Evolutionary conservation across 1,140 invertebrate genomes (phyloP).

Genomic region (Bombus pascuorum): DNA sequence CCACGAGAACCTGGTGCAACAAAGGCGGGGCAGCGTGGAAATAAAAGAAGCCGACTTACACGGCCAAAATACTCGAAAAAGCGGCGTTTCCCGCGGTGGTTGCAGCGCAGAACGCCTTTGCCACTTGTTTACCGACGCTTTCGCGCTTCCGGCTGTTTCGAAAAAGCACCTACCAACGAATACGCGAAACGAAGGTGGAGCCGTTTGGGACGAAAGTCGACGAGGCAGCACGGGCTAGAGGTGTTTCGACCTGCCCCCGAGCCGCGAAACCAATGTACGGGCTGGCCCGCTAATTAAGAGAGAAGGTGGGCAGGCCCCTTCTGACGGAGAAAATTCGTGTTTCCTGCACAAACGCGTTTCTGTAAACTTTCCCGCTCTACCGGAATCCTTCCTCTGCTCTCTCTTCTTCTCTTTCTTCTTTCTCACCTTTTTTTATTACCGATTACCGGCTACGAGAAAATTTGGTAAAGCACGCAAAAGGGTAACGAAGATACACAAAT

Average conservation of each 20-base stretch:
- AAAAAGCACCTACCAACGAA: background rate
- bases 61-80: too few relatives aligned
- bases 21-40: too few relatives aligned
- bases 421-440: background rate
- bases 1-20: background rate
- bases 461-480: background rate
- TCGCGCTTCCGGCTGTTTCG: too few relatives aligned
- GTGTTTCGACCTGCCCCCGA: slow-evolving; percentile 49
- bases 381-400: background rate
- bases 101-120: too few relatives aligned
- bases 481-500: background rate
- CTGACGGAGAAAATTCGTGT: slow-evolving; percentile 58
- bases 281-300: slow-evolving; percentile 61
- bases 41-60: too few relatives aligned
- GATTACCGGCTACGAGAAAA: background rate
- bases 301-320: slow-evolving; percentile 53
- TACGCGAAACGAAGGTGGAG: background rate
- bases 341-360: slow-evolving; percentile 47
- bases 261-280: slow-evolving; percentile 61
- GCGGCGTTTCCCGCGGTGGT: too few relatives aligned
- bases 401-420: background rate
- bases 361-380: background rate
- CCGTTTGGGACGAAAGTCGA: slow-evolving; percentile 10
- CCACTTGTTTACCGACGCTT: too few relatives aligned
- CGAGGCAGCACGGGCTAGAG: background rate